A percentile compares a stretch with the other conserved stretches of the same genome.
Evolutionary conservation across 2,888 invertebrate genomes (phyloP).

Genomic region (Dromius quadrimaculatus): DNA sequence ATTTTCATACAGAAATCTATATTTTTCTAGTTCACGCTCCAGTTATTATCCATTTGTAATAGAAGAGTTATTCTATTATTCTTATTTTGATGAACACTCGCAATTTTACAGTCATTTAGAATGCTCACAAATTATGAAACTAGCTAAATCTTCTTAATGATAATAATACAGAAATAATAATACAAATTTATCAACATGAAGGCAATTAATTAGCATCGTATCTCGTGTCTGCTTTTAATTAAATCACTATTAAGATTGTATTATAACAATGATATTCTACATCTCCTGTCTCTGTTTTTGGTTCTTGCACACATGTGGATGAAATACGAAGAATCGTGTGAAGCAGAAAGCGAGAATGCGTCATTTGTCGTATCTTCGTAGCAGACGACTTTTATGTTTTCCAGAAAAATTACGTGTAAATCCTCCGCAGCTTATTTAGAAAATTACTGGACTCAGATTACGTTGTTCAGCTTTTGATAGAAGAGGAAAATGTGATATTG

Average conservation of each 20-base stretch:
- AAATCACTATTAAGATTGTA: constrained; percentile 6
- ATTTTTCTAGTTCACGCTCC: no score
- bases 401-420: constrained; percentile 18
- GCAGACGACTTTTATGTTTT: constrained; percentile 8
- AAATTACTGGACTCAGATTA: constrained; percentile 10
- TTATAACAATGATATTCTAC: constrained; percentile 3
- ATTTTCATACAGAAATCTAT: no score
- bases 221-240: constrained; percentile 5
- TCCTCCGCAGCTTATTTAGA: neutral
- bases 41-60: no score
- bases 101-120: no score
- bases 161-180: neutral
- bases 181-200: neutral
- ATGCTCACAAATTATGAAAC: no score
- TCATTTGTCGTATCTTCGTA: neutral
- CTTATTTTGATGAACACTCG: no score
- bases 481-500: no score
- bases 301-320: no score
- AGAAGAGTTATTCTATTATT: no score
- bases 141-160: no score
- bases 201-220: constrained; percentile 10
- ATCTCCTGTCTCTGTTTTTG: neutral
- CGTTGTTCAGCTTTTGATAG: no score
- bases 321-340: no score
- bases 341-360: neutral